Evolutionary conservation across 1,140 invertebrate genomes (phyloP), one percentile per base, ranked within the genome.

Genomic region (Rhopalosiphum padi): DNA sequence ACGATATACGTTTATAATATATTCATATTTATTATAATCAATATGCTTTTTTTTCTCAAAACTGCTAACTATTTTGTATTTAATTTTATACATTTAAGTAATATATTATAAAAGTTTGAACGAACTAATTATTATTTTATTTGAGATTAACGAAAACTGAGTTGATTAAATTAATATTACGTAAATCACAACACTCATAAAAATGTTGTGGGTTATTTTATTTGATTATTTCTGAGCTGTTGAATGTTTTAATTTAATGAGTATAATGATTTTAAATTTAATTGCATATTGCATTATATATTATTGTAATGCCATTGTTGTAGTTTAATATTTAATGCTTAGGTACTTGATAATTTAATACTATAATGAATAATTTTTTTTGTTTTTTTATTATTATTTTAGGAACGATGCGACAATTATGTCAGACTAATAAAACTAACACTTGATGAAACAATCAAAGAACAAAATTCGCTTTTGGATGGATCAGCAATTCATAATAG

Each of bases 371-470:
- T 46, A 46, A 86, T 86, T 60, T 60, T 7, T 90, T 37, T n/a
- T n/a, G n/a, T n/a, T n/a, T 60, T 55, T 41, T 55, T 18, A 51
- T 88, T 55, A 55, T 77, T 91, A 48, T 93, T 93, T 41, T 43
- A 93, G 91, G 91, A 93, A 15, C n/a, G 82, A 93, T 93, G 91
- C 7, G 91, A 93, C n/a, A 86, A 93, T 83, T 93, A 93, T 46
- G 82, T 93, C 2, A 93, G 77, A 83, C 21, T 93, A 53, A 93
- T 93, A 82, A 93, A 93, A 85, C 35, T 93, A 55, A 93, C 91
- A n/a, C 77, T 93, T 5, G 91, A 93, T 43, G 91, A 93, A 85
- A 86, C 91, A 15, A 93, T 93, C n/a, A 83, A 55, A 86, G 82
- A 93, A 83, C 91, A 93, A 55, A 93, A 93, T 55, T 53, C 91